Evolutionary conservation across 2,797 vertebrate genomes (phyloP), one percentile per base, ranked within the genome.

Genomic region (Premnoplex brunnescens): DNA sequence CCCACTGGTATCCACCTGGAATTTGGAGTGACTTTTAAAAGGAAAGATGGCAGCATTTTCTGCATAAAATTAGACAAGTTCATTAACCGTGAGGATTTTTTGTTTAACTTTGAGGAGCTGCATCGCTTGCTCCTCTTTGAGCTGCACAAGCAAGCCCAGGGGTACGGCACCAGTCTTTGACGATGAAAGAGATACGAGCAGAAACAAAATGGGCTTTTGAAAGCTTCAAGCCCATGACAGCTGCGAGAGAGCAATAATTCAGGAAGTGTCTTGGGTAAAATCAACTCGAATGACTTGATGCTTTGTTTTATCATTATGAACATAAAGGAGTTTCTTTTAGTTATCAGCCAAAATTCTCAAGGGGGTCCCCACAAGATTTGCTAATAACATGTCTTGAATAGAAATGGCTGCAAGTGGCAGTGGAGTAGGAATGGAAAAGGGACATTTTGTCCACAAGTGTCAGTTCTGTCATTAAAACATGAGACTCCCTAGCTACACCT

Each of bases 261-360:
- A 97, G 23, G n/a, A 89, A 84, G 82, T 78, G 94, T 98, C 98
- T 97, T 85, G 92, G 97, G 97, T 97, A 97, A 95, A 96, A 94
- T 69, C 94, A 94, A 55, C 91, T 90, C 43, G 0, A 92, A 95
- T 95, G 91, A 92, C 75, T 82, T 54, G 92, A 97, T 91, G 97
- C 96, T 96, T 94, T 94, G 90, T 97, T 97, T 97, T 98, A 97
- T 97, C 97, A 97, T 97, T 97, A 96, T 48, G 83, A 95, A 93
- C 94, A 97, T 97, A 96, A 98, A 98, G 97, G 91, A 93, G 55
- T 94, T 97, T 96, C 94, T 98, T 97, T 97, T 92, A 97, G 96
- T 96, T 97, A 97, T 97, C 96, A 96, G 59, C 96, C 62, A 48
- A 81, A 96, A 97, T 88, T 90, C 97, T 97, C 95, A 56, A 79